Percentiles rank a stretch among this genome's conserved stretches.
Evolutionary conservation across 53 echinoderm and acorn worm genomes (phyloP).

Genomic region (Luidia sarsii): DNA sequence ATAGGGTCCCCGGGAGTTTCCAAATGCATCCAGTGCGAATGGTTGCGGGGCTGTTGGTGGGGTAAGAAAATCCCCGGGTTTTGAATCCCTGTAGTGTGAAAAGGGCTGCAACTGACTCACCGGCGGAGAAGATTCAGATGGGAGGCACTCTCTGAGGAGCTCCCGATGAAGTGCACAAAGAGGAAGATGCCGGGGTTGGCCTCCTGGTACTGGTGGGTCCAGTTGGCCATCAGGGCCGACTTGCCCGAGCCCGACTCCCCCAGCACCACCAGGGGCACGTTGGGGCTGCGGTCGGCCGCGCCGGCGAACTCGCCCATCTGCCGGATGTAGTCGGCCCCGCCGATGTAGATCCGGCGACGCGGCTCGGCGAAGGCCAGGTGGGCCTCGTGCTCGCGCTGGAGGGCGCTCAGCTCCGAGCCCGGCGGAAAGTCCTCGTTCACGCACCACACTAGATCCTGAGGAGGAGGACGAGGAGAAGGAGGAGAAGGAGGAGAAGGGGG

Average conservation of each 20-base stretch:
- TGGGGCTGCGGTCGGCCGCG: background rate
- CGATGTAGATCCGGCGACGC: slow-evolving; percentile 82
- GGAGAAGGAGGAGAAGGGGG: too few species aligned
- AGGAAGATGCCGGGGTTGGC: slow-evolving; percentile 72
- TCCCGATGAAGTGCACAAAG: slow-evolving; percentile 91
- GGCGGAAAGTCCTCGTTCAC: slow-evolving; percentile 85
- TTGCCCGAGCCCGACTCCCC: slow-evolving; percentile 91
- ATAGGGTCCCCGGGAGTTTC: too few species aligned
- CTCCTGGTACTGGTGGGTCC: slow-evolving; percentile 77
- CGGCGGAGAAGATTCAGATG: slow-evolving; percentile 77
- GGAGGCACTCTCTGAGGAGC: slow-evolving; percentile 86
- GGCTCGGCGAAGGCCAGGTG: slow-evolving; percentile 88
- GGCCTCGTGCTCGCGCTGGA: slow-evolving; percentile 79
- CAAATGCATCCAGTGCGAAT: too few species aligned
- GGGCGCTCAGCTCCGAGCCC: slow-evolving; percentile 71
- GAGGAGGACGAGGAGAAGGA: too few species aligned
- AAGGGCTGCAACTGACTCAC: too few species aligned
- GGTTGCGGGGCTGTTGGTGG: too few species aligned
- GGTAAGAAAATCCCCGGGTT: background rate
- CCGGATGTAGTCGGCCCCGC: slow-evolving; percentile 72
- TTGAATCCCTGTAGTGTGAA: background rate
- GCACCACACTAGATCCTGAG: slow-evolving; percentile 69
- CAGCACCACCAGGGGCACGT: slow-evolving; percentile 73
- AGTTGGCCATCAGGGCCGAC: slow-evolving; percentile 88
- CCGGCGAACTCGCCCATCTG: slow-evolving; percentile 60